Conservation (phyloP, 2,113 vertebrate genomes). For the Bambusicola thoracicus region DNA sequence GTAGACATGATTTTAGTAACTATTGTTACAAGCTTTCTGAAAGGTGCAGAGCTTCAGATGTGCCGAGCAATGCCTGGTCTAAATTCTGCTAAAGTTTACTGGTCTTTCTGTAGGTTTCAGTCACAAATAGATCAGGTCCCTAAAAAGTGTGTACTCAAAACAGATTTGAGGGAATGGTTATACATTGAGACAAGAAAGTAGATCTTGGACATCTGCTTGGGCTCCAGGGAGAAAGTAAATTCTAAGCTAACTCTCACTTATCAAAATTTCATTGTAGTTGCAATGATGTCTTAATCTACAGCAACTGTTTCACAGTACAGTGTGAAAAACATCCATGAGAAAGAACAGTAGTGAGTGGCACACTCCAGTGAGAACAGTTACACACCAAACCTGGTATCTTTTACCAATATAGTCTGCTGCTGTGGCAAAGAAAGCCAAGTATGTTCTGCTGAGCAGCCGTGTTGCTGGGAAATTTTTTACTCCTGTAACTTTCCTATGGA, state of each 20-base stretch:
- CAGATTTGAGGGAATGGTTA: background rate
- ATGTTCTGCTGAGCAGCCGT: background rate
- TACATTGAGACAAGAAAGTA: background rate
- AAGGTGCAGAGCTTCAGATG: background rate
- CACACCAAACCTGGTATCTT: background rate
- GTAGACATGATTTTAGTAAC: background rate
- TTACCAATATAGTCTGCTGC: accelerated
- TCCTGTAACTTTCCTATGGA: background rate
- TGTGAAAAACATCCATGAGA: background rate
- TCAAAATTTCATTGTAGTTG: background rate
- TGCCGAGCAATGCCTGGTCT: background rate
- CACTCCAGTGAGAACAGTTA: background rate
- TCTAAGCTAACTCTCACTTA: background rate
- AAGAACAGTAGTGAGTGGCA: background rate
- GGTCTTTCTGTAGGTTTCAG: background rate
- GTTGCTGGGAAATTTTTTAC: background rate
- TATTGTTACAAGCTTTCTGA: background rate
- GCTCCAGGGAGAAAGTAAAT: background rate
- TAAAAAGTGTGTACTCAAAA: background rate
- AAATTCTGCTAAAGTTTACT: background rate
- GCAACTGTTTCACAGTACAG: background rate
- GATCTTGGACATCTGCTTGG: background rate
- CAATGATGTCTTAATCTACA: background rate
- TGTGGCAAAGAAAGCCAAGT: background rate
- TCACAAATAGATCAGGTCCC: background rate